Evolutionary conservation across 2,797 vertebrate genomes (phyloP).

Genomic region (Squalus acanthias): DNA sequence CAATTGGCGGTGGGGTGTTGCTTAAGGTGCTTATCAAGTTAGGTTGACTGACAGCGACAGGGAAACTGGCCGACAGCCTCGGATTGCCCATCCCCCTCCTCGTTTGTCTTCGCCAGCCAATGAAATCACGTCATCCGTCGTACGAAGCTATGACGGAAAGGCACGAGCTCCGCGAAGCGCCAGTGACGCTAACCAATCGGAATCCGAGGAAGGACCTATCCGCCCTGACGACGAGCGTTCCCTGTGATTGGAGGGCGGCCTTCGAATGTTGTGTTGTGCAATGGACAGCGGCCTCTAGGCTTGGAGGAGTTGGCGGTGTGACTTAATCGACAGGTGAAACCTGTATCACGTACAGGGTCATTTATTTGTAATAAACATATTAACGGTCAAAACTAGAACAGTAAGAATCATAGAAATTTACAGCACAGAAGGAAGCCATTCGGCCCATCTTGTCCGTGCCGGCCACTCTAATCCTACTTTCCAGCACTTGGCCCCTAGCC

Average conservation of each 20-base stretch:
- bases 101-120: conserved; percentile 3
- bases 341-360: background rate
- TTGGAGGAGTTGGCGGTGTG: background rate
- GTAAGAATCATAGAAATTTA: background rate
- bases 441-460: too few species aligned
- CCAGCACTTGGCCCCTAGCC: too few species aligned
- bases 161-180: conserved; percentile 34
- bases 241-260: background rate
- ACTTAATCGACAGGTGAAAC: background rate
- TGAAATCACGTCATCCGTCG: background rate
- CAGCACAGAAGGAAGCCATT: too few species aligned
- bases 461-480: too few species aligned
- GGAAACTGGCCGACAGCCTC: background rate
- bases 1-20: background rate
- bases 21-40: background rate
- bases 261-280: background rate
- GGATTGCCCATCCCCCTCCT: background rate
- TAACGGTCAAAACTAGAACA: background rate
- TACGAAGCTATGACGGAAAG: background rate
- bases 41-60: conserved; percentile 13
- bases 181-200: background rate
- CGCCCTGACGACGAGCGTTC: background rate
- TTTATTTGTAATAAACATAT: background rate
- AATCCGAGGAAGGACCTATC: background rate
- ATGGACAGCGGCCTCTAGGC: background rate